phyloP scores from a whole-genome alignment of 2,797 vertebrate species.

The Sphaeramia orbicularis region DNA sequence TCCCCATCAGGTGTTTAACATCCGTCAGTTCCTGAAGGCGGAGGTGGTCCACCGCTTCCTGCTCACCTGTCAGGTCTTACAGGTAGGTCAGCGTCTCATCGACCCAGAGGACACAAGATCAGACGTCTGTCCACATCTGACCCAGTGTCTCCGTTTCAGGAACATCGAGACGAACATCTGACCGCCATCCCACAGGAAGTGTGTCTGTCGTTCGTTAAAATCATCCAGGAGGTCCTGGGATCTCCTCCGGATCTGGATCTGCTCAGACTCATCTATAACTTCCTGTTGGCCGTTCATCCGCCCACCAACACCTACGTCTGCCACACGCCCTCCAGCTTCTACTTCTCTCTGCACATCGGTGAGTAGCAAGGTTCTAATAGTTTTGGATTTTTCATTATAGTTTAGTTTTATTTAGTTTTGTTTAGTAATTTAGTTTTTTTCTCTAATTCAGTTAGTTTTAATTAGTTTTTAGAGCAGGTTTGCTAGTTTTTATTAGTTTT shows the following conservation, averaged over 20 bases:
- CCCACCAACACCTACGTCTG: constrained; percentile 98
- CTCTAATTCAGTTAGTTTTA: no score
- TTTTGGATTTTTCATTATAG: no score
- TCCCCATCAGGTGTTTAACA: constrained; percentile 94
- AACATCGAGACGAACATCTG: constrained; percentile 93
- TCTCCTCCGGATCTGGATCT: constrained; percentile 96
- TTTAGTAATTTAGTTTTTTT: no score
- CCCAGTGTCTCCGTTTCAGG: constrained; percentile 75
- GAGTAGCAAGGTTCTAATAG: no score
- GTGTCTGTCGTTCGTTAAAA: constrained; percentile 96
- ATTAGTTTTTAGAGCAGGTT: no score
- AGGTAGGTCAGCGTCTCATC: constrained; percentile 83
- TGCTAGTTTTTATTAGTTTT: no score
- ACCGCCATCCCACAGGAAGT: constrained; percentile 93
- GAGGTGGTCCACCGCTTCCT: constrained; percentile 94
- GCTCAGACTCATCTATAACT: constrained; percentile 93
- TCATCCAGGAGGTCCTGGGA: constrained; percentile 98
- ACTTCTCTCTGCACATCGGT: constrained; percentile 97
- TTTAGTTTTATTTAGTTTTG: no score
- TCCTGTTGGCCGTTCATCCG: constrained; percentile 96
- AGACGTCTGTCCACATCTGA: no score
- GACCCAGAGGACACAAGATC: no score
- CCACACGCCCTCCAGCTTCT: constrained; percentile 98
- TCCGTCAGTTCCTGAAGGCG: constrained; percentile 94
- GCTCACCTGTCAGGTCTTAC: constrained; percentile 95